Evolutionary conservation across 2,888 invertebrate species (phyloP), one percentile per base, ranked within the genome.

Genomic region (Gonocerus acuteangulatus): DNA sequence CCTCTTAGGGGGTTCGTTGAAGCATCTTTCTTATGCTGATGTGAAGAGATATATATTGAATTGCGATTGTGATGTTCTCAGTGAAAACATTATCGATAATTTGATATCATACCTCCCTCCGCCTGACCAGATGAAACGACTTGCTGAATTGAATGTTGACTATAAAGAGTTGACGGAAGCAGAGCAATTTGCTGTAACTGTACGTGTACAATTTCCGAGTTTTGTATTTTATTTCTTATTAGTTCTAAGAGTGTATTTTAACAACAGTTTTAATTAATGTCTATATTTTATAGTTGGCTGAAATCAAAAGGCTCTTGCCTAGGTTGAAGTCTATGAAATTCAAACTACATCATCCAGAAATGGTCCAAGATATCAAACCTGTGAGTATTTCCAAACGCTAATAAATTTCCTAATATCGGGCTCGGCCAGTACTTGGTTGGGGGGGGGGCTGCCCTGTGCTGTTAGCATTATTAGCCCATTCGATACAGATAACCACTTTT

Each of bases 171-270:
- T 95, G 63, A 88, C 89, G 0, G 95, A 94, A 68, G 93, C 96
- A 0, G 99, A 99, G 73, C 93, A 92, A 74, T 97, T 97, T 75
- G 89, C 90, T 52, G 86, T 94, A 0, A 89, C 89, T 23, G 82
- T 84, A 72, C 73, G 76, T 72, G 54, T 21, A 27, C 4, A 4
- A 6, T 27, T 6, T 27, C 9, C 27, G 9, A 6, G 27, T 6
- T 27, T 27, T 4, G 9, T 6, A 4, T 4, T 27, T 6, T 27
- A 6, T 6, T 27, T 27, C 27, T 27, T 6, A 27, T 27, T 27
- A 4, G 9, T 6, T 27, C 4, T 27, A 6, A 27, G 4, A 27
- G 9, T 27, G 27, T 4, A 27, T 27, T 27, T 4, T 27, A 27
- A 27, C 9, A 6, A 27, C 4, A 6, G 4, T 27, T 27, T 27